Percentiles rank a stretch among this genome's conserved stretches.
Evolutionary conservation across 2,113 vertebrate species (phyloP).

Genomic region (Thermophis baileyi): DNA sequence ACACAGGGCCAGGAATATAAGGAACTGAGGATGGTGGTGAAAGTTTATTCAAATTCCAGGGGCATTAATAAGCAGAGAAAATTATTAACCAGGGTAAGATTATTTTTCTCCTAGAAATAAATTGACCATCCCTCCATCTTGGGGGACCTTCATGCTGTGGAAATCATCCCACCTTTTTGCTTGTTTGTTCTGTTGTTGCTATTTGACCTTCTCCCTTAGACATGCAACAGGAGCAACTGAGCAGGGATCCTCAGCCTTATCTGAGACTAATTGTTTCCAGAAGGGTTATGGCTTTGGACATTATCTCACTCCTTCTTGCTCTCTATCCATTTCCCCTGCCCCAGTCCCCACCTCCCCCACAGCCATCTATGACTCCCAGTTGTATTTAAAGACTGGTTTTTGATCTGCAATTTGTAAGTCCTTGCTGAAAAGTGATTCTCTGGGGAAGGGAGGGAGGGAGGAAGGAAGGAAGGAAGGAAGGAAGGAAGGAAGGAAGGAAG

Average conservation of each 20-base stretch:
- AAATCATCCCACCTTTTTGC: background rate
- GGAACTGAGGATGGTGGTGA: background rate
- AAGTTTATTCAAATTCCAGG: background rate
- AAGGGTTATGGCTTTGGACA: background rate
- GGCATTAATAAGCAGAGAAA: background rate
- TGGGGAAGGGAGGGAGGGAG: background rate
- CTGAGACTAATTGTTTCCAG: conserved; percentile 19
- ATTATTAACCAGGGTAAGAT: background rate
- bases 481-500: background rate
- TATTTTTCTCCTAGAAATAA: background rate
- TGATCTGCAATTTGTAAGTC: background rate
- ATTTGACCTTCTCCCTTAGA: background rate
- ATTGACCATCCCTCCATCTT: background rate
- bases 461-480: background rate
- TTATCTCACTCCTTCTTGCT: background rate
- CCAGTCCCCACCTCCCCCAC: background rate
- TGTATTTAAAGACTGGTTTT: background rate
- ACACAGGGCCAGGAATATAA: background rate
- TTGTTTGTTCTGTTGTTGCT: background rate
- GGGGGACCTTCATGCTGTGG: background rate
- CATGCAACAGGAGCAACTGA: background rate
- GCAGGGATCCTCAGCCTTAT: background rate
- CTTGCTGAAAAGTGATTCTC: background rate
- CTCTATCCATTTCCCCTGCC: background rate
- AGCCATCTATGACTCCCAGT: background rate